Evolutionary conservation across 2,888 invertebrate species (phyloP).

Genomic region (Drosophila eohydei): DNA sequence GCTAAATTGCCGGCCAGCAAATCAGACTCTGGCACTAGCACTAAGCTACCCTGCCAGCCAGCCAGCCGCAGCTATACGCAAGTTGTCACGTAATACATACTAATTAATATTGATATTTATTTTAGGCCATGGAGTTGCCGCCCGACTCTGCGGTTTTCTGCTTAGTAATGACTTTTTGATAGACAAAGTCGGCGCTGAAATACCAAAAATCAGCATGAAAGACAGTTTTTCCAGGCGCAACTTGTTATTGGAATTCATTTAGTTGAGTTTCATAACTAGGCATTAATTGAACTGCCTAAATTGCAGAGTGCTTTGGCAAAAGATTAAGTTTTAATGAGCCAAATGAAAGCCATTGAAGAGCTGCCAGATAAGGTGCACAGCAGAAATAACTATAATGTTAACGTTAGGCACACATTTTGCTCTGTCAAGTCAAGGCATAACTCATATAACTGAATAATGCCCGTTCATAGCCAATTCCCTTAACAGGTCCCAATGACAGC

Average conservation of each 20-base stretch:
- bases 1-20: slow-evolving; percentile 52
- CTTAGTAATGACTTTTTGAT: slow-evolving; percentile 74
- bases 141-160: slow-evolving; percentile 59
- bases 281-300: slow-evolving; percentile 52
- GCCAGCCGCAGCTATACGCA: slow-evolving; percentile 19
- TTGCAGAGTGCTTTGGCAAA: neutral
- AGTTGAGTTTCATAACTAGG: slow-evolving; percentile 20
- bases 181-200: slow-evolving; percentile 40
- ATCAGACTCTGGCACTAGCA: slow-evolving; percentile 6
- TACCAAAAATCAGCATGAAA: slow-evolving; percentile 45
- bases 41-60: neutral
- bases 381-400: neutral
- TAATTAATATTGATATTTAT: slow-evolving; percentile 77
- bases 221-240: slow-evolving; percentile 21
- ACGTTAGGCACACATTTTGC: neutral
- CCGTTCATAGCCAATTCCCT: slow-evolving; percentile 6
- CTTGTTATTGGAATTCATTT: slow-evolving; percentile 8
- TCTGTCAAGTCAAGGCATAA: neutral
- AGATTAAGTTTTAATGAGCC: slow-evolving; percentile 53
- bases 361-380: no score
- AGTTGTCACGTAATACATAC: slow-evolving; percentile 80
- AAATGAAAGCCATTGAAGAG: slow-evolving; percentile 19
- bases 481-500: slow-evolving; percentile 37
- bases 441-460: slow-evolving; percentile 6
- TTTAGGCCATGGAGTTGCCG: slow-evolving; percentile 3